phyloP scores from a whole-genome alignment of 2,888 invertebrate genomes.

The Rhingia campestris region DNA sequence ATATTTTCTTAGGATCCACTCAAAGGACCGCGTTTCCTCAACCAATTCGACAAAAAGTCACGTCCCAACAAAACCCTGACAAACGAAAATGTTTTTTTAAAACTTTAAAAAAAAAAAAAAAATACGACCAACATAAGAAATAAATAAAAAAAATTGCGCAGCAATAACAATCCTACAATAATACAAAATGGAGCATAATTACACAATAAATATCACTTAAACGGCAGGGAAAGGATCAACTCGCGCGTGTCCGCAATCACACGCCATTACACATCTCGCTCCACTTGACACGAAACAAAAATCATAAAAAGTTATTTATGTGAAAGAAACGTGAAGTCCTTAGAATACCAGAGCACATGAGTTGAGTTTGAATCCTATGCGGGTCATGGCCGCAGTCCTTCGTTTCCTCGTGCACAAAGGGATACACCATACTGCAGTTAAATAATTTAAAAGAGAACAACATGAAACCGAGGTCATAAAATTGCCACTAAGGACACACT shows the following conservation, averaged over 20 bases:
- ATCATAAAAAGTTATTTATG: conserved; percentile 73
- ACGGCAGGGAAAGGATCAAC: conserved; percentile 59
- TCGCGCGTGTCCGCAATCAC: conserved; percentile 67
- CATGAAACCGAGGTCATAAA: conserved; percentile 44
- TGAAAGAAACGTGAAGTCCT: conserved; percentile 69
- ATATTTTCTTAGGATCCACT: conserved; percentile 62
- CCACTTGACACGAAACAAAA: conserved; percentile 55
- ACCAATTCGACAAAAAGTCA: conserved; percentile 54
- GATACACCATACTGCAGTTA: conserved; percentile 61
- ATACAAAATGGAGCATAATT: conserved; percentile 61
- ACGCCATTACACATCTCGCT: conserved; percentile 36
- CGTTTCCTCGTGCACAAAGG: conserved; percentile 21
- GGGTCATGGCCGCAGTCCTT: conserved; percentile 40
- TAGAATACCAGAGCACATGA: conserved; percentile 44
- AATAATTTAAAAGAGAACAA: conserved; percentile 64
- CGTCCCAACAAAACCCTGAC: conserved; percentile 44
- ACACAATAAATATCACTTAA: conserved; percentile 72
- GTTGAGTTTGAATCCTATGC: conserved; percentile 45
- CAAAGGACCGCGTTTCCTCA: conserved; percentile 58
- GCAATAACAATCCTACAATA: conserved; percentile 38
- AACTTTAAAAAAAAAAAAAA: conserved; percentile 22
- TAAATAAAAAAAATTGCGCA: conserved; percentile 63
- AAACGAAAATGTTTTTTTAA: conserved; percentile 27
- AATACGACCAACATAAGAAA: conserved; percentile 20
- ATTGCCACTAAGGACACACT: conserved; percentile 42